Evolutionary conservation across 1,140 invertebrate genomes (phyloP).

Genomic region (Araneus ventricosus): DNA sequence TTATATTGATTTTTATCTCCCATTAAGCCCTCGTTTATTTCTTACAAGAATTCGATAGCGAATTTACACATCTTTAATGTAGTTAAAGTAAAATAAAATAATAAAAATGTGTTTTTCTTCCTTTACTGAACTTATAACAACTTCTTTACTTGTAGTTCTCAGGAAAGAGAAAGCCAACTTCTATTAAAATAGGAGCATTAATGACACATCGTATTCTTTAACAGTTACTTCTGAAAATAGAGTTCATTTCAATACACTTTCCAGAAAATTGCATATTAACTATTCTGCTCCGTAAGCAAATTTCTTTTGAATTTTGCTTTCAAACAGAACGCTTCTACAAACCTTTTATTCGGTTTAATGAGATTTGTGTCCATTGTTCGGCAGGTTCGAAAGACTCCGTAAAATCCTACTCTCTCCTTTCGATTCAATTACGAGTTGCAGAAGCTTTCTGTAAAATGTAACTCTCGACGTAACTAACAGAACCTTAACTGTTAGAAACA

Average conservation of each 20-base stretch:
- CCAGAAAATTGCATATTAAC: neutral
- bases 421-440: neutral
- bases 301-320: neutral
- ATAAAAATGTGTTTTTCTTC: no score
- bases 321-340: neutral
- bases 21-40: no score
- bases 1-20: no score
- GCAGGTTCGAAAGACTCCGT: neutral
- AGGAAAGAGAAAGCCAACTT: no score
- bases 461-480: neutral
- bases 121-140: no score
- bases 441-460: conserved; percentile 4
- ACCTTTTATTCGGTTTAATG: neutral
- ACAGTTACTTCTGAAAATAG: no score
- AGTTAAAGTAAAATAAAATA: no score
- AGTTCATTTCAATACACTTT: neutral
- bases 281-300: neutral
- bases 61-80: no score
- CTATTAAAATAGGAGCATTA: no score
- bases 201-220: no score
- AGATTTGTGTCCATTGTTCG: neutral
- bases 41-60: no score
- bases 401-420: neutral
- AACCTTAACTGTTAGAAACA: neutral
- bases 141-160: no score